These are phyloP conservation scores for Diadegma fenestrale DNA, from an alignment of 2,888 invertebrate genomes.

Conservation along the genomic window DNA sequence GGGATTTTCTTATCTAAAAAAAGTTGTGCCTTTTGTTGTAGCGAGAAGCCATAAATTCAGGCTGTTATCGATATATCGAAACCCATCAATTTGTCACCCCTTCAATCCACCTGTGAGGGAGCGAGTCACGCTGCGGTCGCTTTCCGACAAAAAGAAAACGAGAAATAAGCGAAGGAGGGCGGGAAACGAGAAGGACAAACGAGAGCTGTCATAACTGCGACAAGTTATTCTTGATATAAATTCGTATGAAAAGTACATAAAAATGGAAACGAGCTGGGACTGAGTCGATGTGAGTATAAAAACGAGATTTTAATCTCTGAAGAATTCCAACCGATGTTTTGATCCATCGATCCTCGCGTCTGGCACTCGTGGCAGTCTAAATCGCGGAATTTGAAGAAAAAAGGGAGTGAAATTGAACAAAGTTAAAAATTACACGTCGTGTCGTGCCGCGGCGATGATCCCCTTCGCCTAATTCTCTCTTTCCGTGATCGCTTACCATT, in stretches of 20 bases:
- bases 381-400: constrained; percentile 24
- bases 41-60: constrained; percentile 11
- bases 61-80: constrained; percentile 30
- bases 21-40: constrained; percentile 5
- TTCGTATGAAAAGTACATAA: constrained; percentile 39
- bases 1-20: not conserved
- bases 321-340: constrained; percentile 31
- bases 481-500: constrained; percentile 76
- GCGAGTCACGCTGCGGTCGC: constrained; percentile 3
- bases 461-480: constrained; percentile 75
- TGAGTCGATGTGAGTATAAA: constrained; percentile 13
- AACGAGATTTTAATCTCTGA: constrained; percentile 6
- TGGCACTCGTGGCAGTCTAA: not conserved
- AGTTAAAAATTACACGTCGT: constrained; percentile 73
- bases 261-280: not conserved
- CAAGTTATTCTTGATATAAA: constrained; percentile 47
- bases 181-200: constrained; percentile 38
- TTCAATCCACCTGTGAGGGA: constrained; percentile 46
- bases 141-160: not conserved
- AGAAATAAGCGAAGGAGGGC: not conserved
- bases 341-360: constrained; percentile 36
- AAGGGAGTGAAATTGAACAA: constrained; percentile 58
- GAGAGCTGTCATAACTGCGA: constrained; percentile 35
- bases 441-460: constrained; percentile 71
- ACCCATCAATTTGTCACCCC: constrained; percentile 47